These are phyloP conservation scores for Daboia siamensis DNA, from an alignment of 2,113 vertebrate species.

Conservation along the genomic window DNA sequence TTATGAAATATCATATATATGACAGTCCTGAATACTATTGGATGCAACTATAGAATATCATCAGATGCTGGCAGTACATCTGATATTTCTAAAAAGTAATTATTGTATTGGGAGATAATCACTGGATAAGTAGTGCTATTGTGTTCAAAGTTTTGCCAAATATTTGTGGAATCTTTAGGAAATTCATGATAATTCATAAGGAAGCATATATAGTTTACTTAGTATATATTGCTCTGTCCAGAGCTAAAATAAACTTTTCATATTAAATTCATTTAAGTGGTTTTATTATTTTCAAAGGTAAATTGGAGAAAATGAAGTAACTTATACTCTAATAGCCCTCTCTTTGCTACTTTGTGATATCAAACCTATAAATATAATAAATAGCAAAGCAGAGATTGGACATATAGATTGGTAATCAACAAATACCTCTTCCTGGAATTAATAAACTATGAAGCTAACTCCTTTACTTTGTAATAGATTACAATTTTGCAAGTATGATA, in stretches of 20 bases:
- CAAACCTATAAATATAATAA: constrained; percentile 25
- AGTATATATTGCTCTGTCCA: not conserved
- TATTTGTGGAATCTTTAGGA: not conserved
- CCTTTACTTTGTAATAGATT: not conserved
- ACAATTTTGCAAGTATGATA: constrained; percentile 11
- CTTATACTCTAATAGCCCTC: constrained; percentile 49
- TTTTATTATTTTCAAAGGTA: constrained; percentile 9
- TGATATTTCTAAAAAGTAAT: not conserved
- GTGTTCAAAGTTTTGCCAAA: not conserved
- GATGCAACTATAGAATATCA: not conserved
- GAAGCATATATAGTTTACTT: not conserved
- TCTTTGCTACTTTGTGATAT: constrained; percentile 36
- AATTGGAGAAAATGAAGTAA: constrained; percentile 42
- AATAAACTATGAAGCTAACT: constrained; percentile 23
- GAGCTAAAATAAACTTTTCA: not conserved
- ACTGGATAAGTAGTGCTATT: not conserved
- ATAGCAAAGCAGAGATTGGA: constrained; percentile 22
- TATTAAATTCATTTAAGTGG: not conserved
- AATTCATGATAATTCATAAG: not conserved
- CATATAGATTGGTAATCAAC: constrained; percentile 41
- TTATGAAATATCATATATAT: not conserved
- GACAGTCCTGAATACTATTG: not conserved
- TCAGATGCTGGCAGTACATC: not conserved
- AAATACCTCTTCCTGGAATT: not conserved
- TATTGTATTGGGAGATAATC: not conserved